These are phyloP conservation scores for Pelobates fuscus DNA, from an alignment of 2,113 vertebrate genomes.

Conservation along the genomic window DNA sequence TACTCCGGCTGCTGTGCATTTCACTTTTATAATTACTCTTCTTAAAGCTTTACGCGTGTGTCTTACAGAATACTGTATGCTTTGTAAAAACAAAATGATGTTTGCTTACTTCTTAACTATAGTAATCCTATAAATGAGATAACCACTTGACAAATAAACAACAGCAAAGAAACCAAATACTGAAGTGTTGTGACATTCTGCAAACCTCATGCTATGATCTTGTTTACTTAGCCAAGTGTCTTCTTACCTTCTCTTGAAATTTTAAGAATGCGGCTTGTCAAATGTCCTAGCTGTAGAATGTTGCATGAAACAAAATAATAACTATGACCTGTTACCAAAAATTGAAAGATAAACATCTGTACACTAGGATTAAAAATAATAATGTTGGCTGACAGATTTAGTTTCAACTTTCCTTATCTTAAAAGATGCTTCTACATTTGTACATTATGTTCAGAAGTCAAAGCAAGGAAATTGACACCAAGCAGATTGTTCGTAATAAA, in stretches of 20 bases:
- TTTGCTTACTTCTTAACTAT: background rate
- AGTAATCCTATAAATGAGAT: conserved; percentile 12
- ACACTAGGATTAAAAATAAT: no score
- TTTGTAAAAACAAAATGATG: background rate
- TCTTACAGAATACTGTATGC: no score
- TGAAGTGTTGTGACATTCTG: conserved; percentile 11
- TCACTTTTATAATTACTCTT: no score
- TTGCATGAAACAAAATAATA: background rate
- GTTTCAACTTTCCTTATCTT: no score
- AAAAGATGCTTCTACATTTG: no score
- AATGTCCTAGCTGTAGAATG: background rate
- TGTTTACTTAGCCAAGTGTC: conserved; percentile 18
- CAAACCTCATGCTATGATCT: background rate
- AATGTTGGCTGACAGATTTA: no score
- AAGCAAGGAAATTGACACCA: no score
- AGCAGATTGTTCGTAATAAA: no score
- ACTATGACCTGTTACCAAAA: background rate
- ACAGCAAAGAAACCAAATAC: background rate
- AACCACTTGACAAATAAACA: background rate
- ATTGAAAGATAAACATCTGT: no score
- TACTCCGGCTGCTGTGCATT: no score
- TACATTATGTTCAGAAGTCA: no score
- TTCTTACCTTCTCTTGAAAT: conserved; percentile 10
- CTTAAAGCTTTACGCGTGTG: no score
- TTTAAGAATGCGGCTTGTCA: conserved; percentile 7